Evolutionary conservation across 2,113 vertebrate species (phyloP).

Genomic region (Diadophis punctatus): DNA sequence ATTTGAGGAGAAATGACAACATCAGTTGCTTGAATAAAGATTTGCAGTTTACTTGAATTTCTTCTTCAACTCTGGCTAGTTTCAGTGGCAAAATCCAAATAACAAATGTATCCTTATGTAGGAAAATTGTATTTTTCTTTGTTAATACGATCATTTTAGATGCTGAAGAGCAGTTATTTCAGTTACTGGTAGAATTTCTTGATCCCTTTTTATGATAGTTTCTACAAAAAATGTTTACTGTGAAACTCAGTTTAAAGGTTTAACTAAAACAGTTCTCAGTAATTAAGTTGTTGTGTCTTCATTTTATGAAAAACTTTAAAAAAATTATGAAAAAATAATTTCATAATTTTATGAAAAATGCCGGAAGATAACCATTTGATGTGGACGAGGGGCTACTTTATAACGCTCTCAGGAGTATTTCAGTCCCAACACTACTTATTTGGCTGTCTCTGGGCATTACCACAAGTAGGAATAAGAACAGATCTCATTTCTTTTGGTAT

Average conservation of each 20-base stretch:
- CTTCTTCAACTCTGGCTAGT: too few relatives aligned
- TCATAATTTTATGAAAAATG: too few relatives aligned
- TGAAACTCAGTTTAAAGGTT: neutral
- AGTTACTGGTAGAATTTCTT: neutral
- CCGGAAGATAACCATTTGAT: neutral
- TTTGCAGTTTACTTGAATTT: neutral
- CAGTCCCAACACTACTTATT: neutral
- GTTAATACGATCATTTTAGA: neutral
- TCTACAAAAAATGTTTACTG: neutral
- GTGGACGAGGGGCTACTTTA: neutral
- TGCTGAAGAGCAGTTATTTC: neutral
- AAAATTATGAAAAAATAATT: too few relatives aligned
- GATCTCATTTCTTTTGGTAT: neutral
- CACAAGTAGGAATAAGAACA: neutral
- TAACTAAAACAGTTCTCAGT: neutral
- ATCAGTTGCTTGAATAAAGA: neutral
- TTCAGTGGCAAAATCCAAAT: neutral
- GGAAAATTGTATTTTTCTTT: neutral
- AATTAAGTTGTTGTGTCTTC: neutral
- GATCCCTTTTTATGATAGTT: neutral
- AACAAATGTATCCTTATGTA: neutral
- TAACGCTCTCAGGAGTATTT: neutral
- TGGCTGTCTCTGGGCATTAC: neutral
- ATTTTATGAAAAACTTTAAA: neutral
- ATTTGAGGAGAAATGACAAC: neutral